phyloP scores from a whole-genome alignment of 2,888 invertebrate species.

The Spicauda simplicius region DNA sequence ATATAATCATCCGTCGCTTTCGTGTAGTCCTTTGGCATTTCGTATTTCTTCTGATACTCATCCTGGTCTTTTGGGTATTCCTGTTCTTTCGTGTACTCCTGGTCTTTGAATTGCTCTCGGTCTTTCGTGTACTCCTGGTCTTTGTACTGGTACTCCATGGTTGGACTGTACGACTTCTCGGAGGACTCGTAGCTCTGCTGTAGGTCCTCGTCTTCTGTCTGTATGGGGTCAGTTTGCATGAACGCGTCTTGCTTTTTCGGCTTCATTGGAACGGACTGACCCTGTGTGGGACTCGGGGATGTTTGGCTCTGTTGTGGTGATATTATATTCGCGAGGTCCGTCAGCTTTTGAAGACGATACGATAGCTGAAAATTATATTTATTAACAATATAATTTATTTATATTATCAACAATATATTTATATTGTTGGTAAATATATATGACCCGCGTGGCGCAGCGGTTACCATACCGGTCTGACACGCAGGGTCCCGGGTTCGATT shows the following conservation, averaged over 20 bases:
- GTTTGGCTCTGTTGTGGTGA: conserved; percentile 47
- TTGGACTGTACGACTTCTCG: conserved; percentile 47
- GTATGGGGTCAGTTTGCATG: conserved; percentile 77
- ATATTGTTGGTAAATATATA: too few species aligned
- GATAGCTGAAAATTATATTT: conserved; percentile 55
- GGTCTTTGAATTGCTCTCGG: conserved; percentile 35
- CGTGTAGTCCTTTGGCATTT: conserved; percentile 67
- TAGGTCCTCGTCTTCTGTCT: conserved; percentile 64
- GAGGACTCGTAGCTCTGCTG: conserved; percentile 56
- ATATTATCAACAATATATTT: too few species aligned
- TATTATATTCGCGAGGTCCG: conserved; percentile 55
- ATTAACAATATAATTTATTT: too few species aligned
- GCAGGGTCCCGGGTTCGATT: too few species aligned
- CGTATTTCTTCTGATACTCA: conserved; percentile 53
- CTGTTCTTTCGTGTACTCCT: conserved; percentile 10
- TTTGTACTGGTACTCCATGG: conserved; percentile 40
- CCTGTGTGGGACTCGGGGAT: background rate
- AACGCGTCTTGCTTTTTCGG: conserved; percentile 76
- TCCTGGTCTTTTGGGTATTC: conserved; percentile 31
- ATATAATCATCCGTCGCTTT: conserved; percentile 67
- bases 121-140: conserved; percentile 29
- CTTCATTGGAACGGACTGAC: conserved; percentile 43
- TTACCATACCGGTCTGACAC: too few species aligned
- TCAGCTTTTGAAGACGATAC: conserved; percentile 64
- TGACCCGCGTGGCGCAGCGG: too few species aligned